Evolutionary conservation across 2,797 vertebrate genomes (phyloP), one percentile per base, ranked within the genome.

Genomic region (Mormyrops boulengeri): DNA sequence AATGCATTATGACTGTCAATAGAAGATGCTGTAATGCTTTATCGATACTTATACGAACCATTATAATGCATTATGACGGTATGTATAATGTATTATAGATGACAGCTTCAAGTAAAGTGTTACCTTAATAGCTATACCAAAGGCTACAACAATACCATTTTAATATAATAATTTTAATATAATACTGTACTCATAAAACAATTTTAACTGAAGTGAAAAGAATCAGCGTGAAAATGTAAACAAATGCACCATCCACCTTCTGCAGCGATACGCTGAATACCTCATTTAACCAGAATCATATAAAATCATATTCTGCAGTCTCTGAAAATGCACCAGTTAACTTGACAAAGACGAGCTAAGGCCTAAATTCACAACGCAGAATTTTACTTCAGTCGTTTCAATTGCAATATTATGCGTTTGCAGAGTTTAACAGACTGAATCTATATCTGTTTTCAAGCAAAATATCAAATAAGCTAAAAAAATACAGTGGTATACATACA

Each of bases 121-220:
- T 66, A 66, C 60, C 7, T 66, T 66, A 66, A 26, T 30, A 66
- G 60, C 60, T 66, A 26, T 66, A 66, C 2, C 60, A 66, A 66
- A 66, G 22, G 9, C 60, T 66, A 22, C 26, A 66, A 30, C 7
- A 26, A 66, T 66, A 66, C 22, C 8, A 66, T 30, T 66, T 57
- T 57, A n/a, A 57, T 57, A n/a, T 52, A 52, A 52, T n/a, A n/a
- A 57, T n/a, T 57, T 57, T 57, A 57, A 30, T 66, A 30, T 66
- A 66, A 66, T 30, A 66, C 22, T 30, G 60, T 62, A 26, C n/a
- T 26, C 57, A 62, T 62, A 62, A 62, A 66, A 66, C 3, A 66
- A 66, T 11, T 66, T 97, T 95, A 57, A 95, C 84, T 0, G 73
- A 69, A 89, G 7, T 66, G 60, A 66, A 66, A 30, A 66, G 22